Conservation (phyloP, 1,140 invertebrate species). For the Trachymyrmex septentrionalis region DNA sequence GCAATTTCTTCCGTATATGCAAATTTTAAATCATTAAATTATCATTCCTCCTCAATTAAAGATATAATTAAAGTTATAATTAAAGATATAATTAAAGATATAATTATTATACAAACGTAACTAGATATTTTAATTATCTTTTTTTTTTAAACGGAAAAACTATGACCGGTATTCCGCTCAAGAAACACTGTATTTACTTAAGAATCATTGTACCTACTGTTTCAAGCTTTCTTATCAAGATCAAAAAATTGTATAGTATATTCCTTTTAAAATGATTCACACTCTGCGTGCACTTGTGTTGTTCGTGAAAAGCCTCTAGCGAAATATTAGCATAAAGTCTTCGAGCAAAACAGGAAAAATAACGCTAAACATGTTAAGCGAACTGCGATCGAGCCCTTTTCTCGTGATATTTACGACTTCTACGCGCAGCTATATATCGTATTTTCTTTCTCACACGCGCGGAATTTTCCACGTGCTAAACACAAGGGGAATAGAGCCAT, state of each 20-base stretch:
- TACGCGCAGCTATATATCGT: background rate
- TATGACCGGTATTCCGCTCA: background rate
- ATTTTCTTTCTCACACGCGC: slow-evolving; percentile 54
- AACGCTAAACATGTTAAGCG: slow-evolving; percentile 26
- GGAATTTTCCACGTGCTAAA: slow-evolving; percentile 44
- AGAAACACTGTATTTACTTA: background rate
- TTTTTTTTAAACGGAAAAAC: background rate
- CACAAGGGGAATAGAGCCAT: slow-evolving; percentile 43
- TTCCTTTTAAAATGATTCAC: slow-evolving; percentile 16
- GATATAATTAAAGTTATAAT: background rate
- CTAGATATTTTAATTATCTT: background rate
- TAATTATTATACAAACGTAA: background rate
- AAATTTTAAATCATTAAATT: slow-evolving; percentile 14
- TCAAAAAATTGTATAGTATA: background rate
- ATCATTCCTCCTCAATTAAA: background rate
- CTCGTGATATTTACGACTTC: slow-evolving; percentile 37
- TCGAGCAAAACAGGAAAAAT: background rate
- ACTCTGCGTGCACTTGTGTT: background rate
- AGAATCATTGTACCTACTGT: background rate
- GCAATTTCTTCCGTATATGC: background rate
- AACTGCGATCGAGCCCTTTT: slow-evolving; percentile 23
- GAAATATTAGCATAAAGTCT: slow-evolving; percentile 34
- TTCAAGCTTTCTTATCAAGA: slow-evolving; percentile 39
- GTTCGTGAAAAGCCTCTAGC: slow-evolving; percentile 6
- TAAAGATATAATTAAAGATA: background rate